These are phyloP conservation scores for Limnodromus scolopaceus DNA, from an alignment of 2,797 vertebrate species.

Conservation along the genomic window DNA sequence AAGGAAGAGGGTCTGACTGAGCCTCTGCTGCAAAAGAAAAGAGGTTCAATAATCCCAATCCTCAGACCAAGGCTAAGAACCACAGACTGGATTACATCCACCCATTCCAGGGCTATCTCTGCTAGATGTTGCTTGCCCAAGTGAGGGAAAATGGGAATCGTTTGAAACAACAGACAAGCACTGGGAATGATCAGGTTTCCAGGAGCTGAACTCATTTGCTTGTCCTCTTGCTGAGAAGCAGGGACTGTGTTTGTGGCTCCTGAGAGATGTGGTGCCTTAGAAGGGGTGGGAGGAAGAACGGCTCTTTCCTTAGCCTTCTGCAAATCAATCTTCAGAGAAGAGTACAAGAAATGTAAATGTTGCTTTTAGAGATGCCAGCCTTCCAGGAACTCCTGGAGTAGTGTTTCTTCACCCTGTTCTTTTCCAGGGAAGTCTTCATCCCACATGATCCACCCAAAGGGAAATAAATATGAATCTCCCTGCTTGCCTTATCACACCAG, in stretches of 20 bases:
- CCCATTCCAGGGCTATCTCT: not conserved
- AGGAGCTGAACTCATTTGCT: not conserved
- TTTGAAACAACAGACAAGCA: not conserved
- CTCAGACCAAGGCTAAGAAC: not conserved
- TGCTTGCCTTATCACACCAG: not conserved
- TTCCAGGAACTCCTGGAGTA: not conserved
- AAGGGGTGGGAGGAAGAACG: not conserved
- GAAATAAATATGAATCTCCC: not conserved
- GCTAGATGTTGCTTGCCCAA: not conserved
- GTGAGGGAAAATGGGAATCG: accelerated
- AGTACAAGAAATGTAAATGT: not conserved
- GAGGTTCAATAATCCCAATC: not conserved
- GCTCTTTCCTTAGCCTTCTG: not conserved
- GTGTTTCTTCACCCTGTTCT: not conserved
- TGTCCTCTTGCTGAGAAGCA: not conserved
- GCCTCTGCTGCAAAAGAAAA: not conserved
- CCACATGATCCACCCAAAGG: not conserved
- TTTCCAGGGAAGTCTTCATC: not conserved
- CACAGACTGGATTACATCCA: not conserved
- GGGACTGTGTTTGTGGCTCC: not conserved
- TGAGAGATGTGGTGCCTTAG: not conserved
- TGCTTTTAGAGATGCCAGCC: not conserved
- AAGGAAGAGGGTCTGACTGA: not conserved
- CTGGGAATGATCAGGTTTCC: not conserved
- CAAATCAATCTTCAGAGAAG: not conserved